Percentiles rank a stretch among this genome's conserved stretches.
Conservation (phyloP, 2,797 vertebrate species). For the Peromyscus eremicus region DNA sequence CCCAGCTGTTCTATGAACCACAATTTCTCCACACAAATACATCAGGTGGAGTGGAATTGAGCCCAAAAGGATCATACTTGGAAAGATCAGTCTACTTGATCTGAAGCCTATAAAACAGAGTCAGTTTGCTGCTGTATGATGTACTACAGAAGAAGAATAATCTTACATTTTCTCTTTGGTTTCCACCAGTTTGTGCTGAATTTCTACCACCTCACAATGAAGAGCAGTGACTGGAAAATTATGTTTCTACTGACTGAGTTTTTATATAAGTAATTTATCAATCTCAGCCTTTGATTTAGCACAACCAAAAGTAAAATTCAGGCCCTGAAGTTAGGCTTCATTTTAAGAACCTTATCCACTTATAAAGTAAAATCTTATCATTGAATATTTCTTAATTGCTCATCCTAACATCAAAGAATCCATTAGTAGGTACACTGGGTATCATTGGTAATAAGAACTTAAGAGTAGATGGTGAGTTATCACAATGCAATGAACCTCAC, state of each 20-base stretch:
- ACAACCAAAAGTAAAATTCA: constrained; percentile 46
- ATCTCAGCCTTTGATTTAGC: constrained; percentile 27
- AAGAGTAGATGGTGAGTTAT: neutral
- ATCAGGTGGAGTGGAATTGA: neutral
- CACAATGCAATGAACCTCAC: neutral
- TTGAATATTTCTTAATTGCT: neutral
- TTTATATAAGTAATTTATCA: constrained; percentile 43
- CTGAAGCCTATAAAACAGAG: neutral
- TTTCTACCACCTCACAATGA: constrained; percentile 5
- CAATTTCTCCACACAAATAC: neutral
- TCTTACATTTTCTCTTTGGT: neutral
- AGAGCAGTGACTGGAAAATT: constrained; percentile 3
- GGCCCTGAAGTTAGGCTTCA: neutral
- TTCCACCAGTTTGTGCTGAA: neutral
- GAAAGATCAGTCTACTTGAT: neutral
- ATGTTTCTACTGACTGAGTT: neutral
- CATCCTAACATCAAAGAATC: constrained; percentile 30
- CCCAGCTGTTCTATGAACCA: neutral
- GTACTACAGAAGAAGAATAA: neutral
- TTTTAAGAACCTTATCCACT: neutral
- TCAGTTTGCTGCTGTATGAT: neutral
- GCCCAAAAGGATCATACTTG: neutral
- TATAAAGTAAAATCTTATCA: constrained; percentile 12
- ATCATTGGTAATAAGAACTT: neutral
- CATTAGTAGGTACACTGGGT: neutral